A percentile compares a stretch with the other conserved stretches of the same genome.
Conservation (phyloP, 2,113 vertebrate species). For the Rousettus leschenaultii region DNA sequence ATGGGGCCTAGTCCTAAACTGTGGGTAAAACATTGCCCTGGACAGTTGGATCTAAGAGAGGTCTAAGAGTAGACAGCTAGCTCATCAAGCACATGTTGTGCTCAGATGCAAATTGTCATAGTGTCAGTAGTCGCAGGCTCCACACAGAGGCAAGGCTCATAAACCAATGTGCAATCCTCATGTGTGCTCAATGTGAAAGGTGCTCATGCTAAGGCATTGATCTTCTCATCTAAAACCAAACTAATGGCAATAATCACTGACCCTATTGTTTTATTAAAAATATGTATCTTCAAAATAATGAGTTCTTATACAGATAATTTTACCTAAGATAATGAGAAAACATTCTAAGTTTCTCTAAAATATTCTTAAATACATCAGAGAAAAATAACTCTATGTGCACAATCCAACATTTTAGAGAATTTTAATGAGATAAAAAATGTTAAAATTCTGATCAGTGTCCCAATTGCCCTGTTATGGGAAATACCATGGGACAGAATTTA, state of each 20-base stretch:
- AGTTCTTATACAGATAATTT: neutral
- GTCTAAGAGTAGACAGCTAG: neutral
- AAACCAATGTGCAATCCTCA: neutral
- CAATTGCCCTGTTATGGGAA: neutral
- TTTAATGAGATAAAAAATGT: neutral
- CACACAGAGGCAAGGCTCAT: neutral
- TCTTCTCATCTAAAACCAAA: neutral
- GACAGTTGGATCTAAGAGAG: neutral
- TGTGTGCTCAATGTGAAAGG: neutral
- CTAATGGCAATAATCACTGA: neutral
- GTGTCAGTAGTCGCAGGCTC: neutral
- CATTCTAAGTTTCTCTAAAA: neutral
- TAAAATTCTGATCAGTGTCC: neutral
- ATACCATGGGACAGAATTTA: neutral
- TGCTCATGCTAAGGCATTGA: neutral
- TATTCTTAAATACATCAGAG: neutral
- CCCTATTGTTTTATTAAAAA: neutral
- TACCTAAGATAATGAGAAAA: neutral
- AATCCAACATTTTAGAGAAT: neutral
- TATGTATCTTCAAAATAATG: neutral
- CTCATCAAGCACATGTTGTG: neutral
- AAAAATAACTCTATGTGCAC: neutral
- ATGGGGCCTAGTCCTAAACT: neutral
- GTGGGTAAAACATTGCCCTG: no score
- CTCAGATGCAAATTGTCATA: neutral